phyloP scores from a whole-genome alignment of 2,113 vertebrate species.

The Mirounga angustirostris region DNA sequence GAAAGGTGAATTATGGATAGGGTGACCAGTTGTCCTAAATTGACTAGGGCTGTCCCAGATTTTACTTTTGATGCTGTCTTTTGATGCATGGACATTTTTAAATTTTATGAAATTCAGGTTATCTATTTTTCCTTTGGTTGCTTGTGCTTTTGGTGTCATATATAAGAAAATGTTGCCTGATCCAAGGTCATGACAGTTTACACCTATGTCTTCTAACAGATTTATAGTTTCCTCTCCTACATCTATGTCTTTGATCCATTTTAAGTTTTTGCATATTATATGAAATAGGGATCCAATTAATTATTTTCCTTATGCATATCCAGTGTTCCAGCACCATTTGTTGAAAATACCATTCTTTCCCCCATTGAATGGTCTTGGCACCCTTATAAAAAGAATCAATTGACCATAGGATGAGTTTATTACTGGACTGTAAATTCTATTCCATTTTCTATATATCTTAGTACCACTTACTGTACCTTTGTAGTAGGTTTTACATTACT shows the following conservation, averaged over 20 bases:
- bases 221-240: not conserved
- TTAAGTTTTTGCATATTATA: not conserved
- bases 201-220: not conserved
- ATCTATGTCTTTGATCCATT: not conserved
- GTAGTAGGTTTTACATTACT: not conserved
- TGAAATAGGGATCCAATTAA: not conserved
- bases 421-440: not conserved
- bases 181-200: not conserved
- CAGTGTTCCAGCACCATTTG: not conserved
- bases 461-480: not conserved
- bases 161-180: not conserved
- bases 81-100: not conserved
- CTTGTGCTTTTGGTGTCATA: not conserved
- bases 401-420: not conserved
- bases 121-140: not conserved
- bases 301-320: not conserved
- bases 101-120: not conserved
- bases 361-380: not conserved
- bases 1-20: not conserved
- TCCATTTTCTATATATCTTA: not conserved
- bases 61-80: not conserved
- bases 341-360: not conserved
- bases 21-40: conserved; percentile 49
- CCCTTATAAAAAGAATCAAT: not conserved
- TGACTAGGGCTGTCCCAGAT: not conserved